Base-by-base conservation (phyloP, 2,797 vertebrate species). In the Siniperca obscura region DNA sequence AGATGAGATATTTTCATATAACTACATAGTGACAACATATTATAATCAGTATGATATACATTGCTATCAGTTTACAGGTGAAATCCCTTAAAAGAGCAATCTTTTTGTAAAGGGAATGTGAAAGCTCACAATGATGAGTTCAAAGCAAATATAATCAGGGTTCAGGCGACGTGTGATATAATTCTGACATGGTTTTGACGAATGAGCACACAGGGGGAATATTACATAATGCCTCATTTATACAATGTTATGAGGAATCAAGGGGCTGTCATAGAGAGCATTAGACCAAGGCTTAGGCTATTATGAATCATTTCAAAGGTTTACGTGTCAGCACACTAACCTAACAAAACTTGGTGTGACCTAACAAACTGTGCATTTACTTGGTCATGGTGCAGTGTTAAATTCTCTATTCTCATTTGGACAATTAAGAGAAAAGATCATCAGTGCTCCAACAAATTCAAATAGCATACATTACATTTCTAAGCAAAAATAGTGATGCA, bases 201-300 rank as follows among this genome's bases (percentile, higher is more conserved):
- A 84, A 89, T 84, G 79, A 84, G 83, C 85, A 77, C 74, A 78
- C 67, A 81, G 81, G 72, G 67, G 22, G 74, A 83, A 81, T 86
- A 90, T 94, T 91, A 93, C 76, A 73, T 93, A 92, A 94, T 82
- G 66, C 27, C 74, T 91, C 74, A 89, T 93, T 94, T 90, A 91
- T 87, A 89, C 86, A 92, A 80, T 90, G 88, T 84, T 84, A 81
- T 61, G 85, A 64, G 85, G 80, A 88, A 87, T 89, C 86, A 90
- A 87, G 60, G 68, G 70, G 44, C 77, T 25, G 80, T 74, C 81
- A 82, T 59, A 50, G 78, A 85, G 76, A 89, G 87, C 74, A 84
- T 89, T 79, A 84, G 74, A 87, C 40, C 34, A 65, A 70, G 78
- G 84, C 89, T 86, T 87, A 85, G 86, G 79, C 74, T 88, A 73